These are phyloP conservation scores for Calliphora vicina DNA, from an alignment of 1,140 invertebrate genomes.

Conservation along the genomic window DNA sequence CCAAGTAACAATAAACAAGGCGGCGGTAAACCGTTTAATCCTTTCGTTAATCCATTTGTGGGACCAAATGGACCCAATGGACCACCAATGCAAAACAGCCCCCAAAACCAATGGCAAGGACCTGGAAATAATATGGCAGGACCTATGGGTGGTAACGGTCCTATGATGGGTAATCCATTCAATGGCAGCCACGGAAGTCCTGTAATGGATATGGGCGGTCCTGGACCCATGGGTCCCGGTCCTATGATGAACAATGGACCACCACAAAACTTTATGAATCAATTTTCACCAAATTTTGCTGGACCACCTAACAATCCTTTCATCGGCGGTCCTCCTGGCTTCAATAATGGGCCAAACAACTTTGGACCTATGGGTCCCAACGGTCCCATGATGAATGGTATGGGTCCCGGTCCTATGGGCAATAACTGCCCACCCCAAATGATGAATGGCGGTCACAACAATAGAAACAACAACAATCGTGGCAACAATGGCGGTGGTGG, in stretches of 20 bases:
- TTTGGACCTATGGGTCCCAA: constrained; percentile 55
- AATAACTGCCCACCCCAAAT: constrained; percentile 54
- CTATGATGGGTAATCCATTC: constrained; percentile 2
- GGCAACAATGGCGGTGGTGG: constrained; percentile 56
- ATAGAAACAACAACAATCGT: constrained; percentile 55
- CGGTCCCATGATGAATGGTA: constrained; percentile 60
- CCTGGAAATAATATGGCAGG: constrained; percentile 38
- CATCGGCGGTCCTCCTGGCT: constrained; percentile 42
- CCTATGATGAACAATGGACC: constrained; percentile 24
- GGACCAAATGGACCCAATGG: neutral
- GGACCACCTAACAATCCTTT: constrained; percentile 23
- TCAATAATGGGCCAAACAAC: constrained; percentile 45
- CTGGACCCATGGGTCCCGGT: constrained; percentile 18
- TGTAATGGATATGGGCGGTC: constrained; percentile 18
- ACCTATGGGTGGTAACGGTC: constrained; percentile 45
- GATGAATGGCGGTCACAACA: constrained; percentile 60
- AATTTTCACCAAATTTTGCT: neutral
- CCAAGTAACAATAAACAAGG: neutral
- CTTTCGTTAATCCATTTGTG: constrained; percentile 2
- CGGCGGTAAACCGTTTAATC: neutral
- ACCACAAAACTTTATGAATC: constrained; percentile 27
- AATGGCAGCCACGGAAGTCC: constrained; percentile 27
- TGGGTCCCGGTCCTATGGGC: constrained; percentile 47
- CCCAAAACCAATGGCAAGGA: constrained; percentile 22
- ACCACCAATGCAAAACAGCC: constrained; percentile 9